These are phyloP conservation scores for Ormyrus pomaceus DNA, from an alignment of 2,888 invertebrate genomes.

Conservation along the genomic window DNA sequence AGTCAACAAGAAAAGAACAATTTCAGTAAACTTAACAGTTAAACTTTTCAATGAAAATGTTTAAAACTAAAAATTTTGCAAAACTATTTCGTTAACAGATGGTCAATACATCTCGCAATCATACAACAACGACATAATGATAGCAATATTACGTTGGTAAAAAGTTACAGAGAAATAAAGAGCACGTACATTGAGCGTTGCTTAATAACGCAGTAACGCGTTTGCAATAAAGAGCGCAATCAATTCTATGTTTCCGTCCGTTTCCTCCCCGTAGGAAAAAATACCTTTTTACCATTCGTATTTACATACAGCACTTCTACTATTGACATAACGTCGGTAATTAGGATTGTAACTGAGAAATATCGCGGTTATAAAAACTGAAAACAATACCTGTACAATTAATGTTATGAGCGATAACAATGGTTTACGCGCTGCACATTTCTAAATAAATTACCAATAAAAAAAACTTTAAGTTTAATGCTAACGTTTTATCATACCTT, in stretches of 20 bases:
- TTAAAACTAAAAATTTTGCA: neutral
- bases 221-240: neutral
- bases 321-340: slow-evolving; percentile 6
- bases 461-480: too few relatives aligned
- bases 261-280: slow-evolving; percentile 1
- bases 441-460: too few relatives aligned
- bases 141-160: too few relatives aligned
- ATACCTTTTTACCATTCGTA: too few relatives aligned
- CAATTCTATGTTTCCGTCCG: neutral
- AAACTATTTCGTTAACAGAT: slow-evolving; percentile 2
- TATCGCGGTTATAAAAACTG: neutral
- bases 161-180: too few relatives aligned
- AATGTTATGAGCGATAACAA: neutral
- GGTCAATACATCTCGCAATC: neutral
- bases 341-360: neutral
- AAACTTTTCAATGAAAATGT: neutral
- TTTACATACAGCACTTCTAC: neutral
- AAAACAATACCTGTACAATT: too few relatives aligned
- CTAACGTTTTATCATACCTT: too few relatives aligned
- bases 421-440: neutral
- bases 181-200: neutral
- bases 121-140: neutral
- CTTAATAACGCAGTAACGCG: slow-evolving; percentile 1
- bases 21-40: neutral
- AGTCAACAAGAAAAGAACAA: neutral